Percentiles rank a stretch among this genome's conserved stretches.
These are phyloP conservation scores for Halisarca cf. caerulea DNA, from an alignment of 37 sponge, comb jelly and placozoan genomes.

Conservation along the genomic window DNA sequence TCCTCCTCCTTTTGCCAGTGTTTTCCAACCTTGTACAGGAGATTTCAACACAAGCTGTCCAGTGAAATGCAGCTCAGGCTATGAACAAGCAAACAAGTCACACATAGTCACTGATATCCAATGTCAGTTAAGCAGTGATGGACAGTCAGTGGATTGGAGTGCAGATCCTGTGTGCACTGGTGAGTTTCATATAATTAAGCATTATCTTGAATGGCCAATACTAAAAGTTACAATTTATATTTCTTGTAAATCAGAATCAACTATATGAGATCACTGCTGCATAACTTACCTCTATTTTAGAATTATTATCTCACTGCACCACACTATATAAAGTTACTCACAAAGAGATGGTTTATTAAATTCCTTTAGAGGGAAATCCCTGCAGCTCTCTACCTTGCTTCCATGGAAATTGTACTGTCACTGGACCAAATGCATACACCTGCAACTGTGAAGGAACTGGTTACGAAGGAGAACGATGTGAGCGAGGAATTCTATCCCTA, in stretches of 20 bases:
- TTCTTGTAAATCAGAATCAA: no score
- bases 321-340: no score
- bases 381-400: background rate
- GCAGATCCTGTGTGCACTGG: background rate
- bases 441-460: constrained; percentile 18
- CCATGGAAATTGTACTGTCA: constrained; percentile 2
- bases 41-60: constrained; percentile 25
- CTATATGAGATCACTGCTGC: no score
- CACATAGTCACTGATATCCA: background rate
- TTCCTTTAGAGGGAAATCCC: constrained; percentile 20
- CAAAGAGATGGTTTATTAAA: no score
- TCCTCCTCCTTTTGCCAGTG: constrained; percentile 9
- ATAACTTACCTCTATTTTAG: no score
- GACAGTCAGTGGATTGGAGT: constrained; percentile 8
- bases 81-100: background rate
- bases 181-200: no score
- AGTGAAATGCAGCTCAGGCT: background rate
- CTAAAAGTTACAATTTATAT: no score
- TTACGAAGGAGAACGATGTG: background rate
- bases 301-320: no score
- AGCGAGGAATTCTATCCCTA: background rate
- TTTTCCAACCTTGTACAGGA: constrained; percentile 6
- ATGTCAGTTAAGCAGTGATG: background rate
- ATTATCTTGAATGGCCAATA: no score
- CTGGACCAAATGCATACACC: background rate